A percentile compares a stretch with the other conserved stretches of the same genome.
These are phyloP conservation scores for Lepidurus arcticus DNA, from an alignment of 1,140 invertebrate genomes.

Conservation along the genomic window DNA sequence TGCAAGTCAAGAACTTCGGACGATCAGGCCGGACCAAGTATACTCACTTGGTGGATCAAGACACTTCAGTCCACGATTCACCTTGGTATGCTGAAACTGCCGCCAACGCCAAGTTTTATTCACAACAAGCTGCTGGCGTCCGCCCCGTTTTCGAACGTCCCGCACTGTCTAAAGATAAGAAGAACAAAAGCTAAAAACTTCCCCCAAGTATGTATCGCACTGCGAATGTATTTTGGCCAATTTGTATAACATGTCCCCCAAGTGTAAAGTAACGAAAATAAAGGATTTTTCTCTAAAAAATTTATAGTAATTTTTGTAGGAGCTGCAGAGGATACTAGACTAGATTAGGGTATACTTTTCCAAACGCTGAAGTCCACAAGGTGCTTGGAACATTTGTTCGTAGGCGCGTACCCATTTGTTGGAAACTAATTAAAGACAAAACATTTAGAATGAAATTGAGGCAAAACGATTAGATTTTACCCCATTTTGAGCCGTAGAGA, in stretches of 20 bases:
- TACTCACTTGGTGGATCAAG: constrained; percentile 98
- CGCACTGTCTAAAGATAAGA: constrained; percentile 48
- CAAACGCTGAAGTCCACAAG: constrained; percentile 40
- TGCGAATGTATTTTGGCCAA: neutral
- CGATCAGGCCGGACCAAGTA: constrained; percentile 97
- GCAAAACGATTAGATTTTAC: constrained; percentile 37
- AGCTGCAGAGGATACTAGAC: neutral
- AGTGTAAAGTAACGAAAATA: constrained; percentile 16
- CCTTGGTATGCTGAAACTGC: constrained; percentile 88
- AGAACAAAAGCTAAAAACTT: constrained; percentile 21
- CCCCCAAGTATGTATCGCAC: neutral
- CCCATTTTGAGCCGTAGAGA: constrained; percentile 50
- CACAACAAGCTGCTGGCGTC: constrained; percentile 87
- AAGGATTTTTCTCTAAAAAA: neutral
- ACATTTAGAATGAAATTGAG: constrained; percentile 20
- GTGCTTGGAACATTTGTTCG: constrained; percentile 40
- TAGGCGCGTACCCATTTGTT: constrained; percentile 44
- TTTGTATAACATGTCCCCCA: neutral
- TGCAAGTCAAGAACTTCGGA: constrained; percentile 99
- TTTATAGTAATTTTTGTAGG: neutral
- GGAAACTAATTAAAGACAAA: constrained; percentile 37
- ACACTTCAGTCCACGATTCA: constrained; percentile 96
- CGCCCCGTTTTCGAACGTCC: constrained; percentile 90
- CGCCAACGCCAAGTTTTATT: constrained; percentile 85
- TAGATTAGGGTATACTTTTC: constrained; percentile 36